A percentile compares a stretch with the other conserved stretches of the same genome.
phyloP scores from a whole-genome alignment of 2,888 invertebrate species.

The Chrysolina oricalcia region DNA sequence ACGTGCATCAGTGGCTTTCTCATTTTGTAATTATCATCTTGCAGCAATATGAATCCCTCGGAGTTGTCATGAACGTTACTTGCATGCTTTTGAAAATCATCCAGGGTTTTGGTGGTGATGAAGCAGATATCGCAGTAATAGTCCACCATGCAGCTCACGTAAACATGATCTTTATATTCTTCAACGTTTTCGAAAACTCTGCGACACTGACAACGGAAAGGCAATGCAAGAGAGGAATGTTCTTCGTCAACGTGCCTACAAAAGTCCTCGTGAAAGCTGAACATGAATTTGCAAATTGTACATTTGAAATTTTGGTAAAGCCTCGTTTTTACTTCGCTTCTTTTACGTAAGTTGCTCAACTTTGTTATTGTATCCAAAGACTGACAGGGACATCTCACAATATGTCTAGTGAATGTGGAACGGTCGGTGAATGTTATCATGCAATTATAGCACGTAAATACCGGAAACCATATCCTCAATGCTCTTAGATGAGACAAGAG shows the following conservation, averaged over 20 bases:
- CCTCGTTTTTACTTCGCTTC: constrained; percentile 66
- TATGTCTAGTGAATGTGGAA: constrained; percentile 66
- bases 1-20: constrained; percentile 47
- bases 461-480: constrained; percentile 73
- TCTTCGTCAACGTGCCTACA: constrained; percentile 67
- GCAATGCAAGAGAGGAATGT: constrained; percentile 61
- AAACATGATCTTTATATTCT: constrained; percentile 67
- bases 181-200: constrained; percentile 63
- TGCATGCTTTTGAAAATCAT: constrained; percentile 67
- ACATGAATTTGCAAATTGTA: constrained; percentile 66
- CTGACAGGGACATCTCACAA: constrained; percentile 61
- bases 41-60: constrained; percentile 64
- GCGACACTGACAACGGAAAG: constrained; percentile 63
- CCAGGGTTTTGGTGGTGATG: constrained; percentile 62
- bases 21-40: constrained; percentile 63
- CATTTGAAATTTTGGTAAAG: constrained; percentile 69
- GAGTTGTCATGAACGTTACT: constrained; percentile 64
- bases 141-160: constrained; percentile 65
- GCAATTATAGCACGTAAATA: constrained; percentile 78
- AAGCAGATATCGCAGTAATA: constrained; percentile 70
- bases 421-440: constrained; percentile 74
- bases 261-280: constrained; percentile 67
- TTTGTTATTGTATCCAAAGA: constrained; percentile 63
- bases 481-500: constrained; percentile 67
- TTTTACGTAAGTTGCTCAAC: constrained; percentile 63